Conservation (phyloP, 2,113 vertebrate species). For the Carlito syrichta region DNA sequence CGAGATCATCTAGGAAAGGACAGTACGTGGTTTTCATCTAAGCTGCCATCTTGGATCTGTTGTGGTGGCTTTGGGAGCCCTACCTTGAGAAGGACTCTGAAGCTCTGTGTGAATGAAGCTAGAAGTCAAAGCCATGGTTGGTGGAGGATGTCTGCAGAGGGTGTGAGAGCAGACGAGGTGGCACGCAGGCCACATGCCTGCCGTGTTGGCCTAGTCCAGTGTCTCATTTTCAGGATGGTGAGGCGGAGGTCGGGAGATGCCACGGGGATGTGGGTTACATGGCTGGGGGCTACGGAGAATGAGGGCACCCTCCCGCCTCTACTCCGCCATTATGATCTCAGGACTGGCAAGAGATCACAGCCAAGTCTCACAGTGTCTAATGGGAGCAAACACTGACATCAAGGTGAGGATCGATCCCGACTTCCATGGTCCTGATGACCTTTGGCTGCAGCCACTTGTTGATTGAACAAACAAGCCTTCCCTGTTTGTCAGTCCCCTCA, state of each 20-base stretch:
- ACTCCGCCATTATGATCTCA: not conserved
- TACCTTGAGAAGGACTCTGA: not conserved
- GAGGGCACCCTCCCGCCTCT: not conserved
- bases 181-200: fast-evolving
- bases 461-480: conserved; percentile 62
- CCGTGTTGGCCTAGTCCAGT: not conserved
- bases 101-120: not conserved
- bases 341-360: not conserved
- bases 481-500: conserved; percentile 1
- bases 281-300: not conserved
- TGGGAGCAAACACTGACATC: not conserved
- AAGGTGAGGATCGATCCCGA: not conserved
- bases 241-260: not conserved
- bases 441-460: not conserved
- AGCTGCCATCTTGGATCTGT: not conserved
- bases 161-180: not conserved
- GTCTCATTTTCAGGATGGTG: not conserved
- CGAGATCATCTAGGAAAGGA: not conserved
- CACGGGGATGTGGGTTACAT: not conserved
- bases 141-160: not conserved
- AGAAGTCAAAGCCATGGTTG: not conserved
- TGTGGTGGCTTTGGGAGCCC: not conserved
- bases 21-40: not conserved
- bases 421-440: not conserved
- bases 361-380: not conserved